Percentiles rank a stretch among this genome's conserved stretches.
Conservation (phyloP, 2,797 vertebrate species). For the Syngnathus acus region DNA sequence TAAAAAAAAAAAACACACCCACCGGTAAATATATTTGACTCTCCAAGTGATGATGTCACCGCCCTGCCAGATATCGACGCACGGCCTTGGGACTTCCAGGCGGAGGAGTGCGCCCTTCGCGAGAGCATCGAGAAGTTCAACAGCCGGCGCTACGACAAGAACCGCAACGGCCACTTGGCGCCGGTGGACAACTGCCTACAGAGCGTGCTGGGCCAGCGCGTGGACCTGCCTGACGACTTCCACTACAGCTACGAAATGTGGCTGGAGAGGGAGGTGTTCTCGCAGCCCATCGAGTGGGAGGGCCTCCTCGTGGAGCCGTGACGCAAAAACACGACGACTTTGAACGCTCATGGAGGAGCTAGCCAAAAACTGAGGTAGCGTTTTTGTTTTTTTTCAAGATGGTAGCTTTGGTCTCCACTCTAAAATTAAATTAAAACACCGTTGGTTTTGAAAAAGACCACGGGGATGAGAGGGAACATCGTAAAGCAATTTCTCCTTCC, state of each 20-base stretch:
- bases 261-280: constrained; percentile 94
- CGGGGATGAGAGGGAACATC: not conserved
- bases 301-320: constrained; percentile 78
- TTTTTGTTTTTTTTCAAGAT: not conserved
- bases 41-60: not conserved
- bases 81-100: constrained; percentile 95
- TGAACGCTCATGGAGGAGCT: not conserved
- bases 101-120: constrained; percentile 89
- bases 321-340: constrained; percentile 5
- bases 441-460: no score
- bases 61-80: constrained; percentile 82
- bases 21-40: not conserved
- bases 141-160: constrained; percentile 81
- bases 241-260: constrained; percentile 92
- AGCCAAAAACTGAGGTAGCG: not conserved
- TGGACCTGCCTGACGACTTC: constrained; percentile 90
- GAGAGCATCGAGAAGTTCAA: constrained; percentile 95
- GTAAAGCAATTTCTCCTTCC: no score
- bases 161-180: constrained; percentile 75
- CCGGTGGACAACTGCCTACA: constrained; percentile 96
- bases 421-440: no score
- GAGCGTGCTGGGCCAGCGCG: constrained; percentile 86
- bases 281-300: constrained; percentile 94
- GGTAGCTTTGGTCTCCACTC: no score
- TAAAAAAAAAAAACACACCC: constrained; percentile 29